Conservation (phyloP, 2,113 vertebrate species). For the Panthera uncia region DNA sequence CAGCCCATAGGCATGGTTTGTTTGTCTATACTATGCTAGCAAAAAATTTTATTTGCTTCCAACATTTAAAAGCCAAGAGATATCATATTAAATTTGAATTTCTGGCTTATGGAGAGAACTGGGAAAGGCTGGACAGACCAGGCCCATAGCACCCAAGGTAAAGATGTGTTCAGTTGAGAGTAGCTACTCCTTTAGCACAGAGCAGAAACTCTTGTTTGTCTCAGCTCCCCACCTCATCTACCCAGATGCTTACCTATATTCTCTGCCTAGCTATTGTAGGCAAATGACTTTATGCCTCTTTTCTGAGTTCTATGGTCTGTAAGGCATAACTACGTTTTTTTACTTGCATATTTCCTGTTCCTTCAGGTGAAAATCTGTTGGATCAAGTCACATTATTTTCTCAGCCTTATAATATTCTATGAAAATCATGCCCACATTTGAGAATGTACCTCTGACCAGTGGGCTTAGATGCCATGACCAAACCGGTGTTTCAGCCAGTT, state of each 20-base stretch:
- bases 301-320: background rate
- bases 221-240: background rate
- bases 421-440: background rate
- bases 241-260: background rate
- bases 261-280: background rate
- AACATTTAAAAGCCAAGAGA: constrained; percentile 13
- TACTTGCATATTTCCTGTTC: background rate
- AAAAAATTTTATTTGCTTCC: background rate
- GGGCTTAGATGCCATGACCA: background rate
- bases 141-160: background rate
- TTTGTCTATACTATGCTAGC: background rate
- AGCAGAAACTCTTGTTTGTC: background rate
- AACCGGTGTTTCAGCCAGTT: background rate
- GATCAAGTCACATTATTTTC: background rate
- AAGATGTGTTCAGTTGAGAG: background rate
- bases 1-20: background rate
- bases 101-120: background rate
- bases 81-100: constrained; percentile 6
- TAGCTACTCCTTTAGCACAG: background rate
- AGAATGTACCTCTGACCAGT: background rate
- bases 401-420: background rate
- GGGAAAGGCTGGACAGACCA: background rate
- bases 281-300: background rate
- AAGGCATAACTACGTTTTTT: background rate
- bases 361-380: background rate